Evolutionary conservation across 23 tunicate genomes (phyloP).

Genomic region (Trididemnum miniatum): DNA sequence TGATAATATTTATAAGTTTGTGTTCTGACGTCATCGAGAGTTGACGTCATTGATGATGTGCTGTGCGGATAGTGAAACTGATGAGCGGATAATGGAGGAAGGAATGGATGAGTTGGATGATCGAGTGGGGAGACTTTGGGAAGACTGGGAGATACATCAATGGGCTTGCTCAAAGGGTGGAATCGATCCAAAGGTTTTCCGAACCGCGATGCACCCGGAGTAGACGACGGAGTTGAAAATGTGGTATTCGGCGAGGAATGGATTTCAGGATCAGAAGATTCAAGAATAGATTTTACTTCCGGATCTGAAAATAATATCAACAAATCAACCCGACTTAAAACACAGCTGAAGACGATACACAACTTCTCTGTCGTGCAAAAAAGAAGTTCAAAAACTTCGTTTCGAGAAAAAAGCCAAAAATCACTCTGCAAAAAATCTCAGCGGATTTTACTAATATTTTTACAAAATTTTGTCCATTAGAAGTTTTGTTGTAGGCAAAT

Average conservation of each 20-base stretch:
- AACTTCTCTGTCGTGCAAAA: no score
- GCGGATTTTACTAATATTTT: no score
- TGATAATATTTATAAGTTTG: conserved; percentile 74
- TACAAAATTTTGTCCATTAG: no score
- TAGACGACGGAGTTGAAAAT: not conserved
- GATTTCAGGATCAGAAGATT: conserved; percentile 6
- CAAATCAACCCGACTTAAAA: no score
- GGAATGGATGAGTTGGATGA: conserved; percentile 29
- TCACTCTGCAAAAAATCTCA: no score
- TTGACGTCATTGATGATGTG: conserved; percentile 43
- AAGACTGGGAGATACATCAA: not conserved
- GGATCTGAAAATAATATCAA: not conserved
- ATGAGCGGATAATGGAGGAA: conserved; percentile 38
- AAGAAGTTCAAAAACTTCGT: no score
- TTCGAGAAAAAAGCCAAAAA: no score
- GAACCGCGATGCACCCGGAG: not conserved
- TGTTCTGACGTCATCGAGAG: conserved; percentile 79
- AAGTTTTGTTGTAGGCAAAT: no score
- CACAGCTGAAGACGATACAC: no score
- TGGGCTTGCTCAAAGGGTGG: conserved; percentile 2
- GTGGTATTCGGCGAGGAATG: not conserved
- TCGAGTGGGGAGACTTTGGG: not conserved
- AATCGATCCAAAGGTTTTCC: conserved; percentile 1
- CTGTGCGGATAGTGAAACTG: conserved; percentile 66
- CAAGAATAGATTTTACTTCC: not conserved